Evolutionary conservation across 2,888 invertebrate genomes (phyloP), one percentile per base, ranked within the genome.

Genomic region (Troides aeacus): DNA sequence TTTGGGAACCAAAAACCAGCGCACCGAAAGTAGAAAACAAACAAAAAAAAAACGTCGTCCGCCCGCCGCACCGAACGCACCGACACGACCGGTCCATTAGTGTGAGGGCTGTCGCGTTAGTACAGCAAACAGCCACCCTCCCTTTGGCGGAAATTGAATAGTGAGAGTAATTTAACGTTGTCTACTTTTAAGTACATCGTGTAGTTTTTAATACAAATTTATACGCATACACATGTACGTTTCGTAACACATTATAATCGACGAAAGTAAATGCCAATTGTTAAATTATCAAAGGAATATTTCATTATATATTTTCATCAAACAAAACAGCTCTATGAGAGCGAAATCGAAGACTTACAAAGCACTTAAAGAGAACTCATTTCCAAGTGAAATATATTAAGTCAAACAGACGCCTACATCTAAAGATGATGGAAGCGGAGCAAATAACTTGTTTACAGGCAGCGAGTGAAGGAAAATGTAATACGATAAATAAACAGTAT

Each of bases 51-150:
- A 30, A 30, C 30, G 2, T 30, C 30, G 30, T 30, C 73, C 73
- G 79, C 78, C 75, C 77, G 77, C 75, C 77, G 79, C 77, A 77
- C 75, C 77, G 79, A 83, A 84, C 84, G 84, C 79, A 73, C 83
- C 78, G 81, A 84, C 83, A 79, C 80, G 86, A 88, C 87, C 86
- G 86, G 89, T 88, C 85, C 82, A 81, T 82, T 83, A 81, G 81
- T 80, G 74, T 75, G 79, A 78, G 80, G 82, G 80, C 80, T 83
- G 81, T 79, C 78, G 79, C 74, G 74, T 74, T 81, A 78, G 75
- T 81, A 79, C 73, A 71, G 82, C 74, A 83, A 84, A 87, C 77
- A 76, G 74, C 81, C 79, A 78, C 80, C 79, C 18, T 18, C n/a
- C n/a, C 74, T 59, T 62, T 75, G 75, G 70, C 74, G 74, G 75